Conservation (phyloP, 2,797 vertebrate species). For the Numenius phaeopus region DNA sequence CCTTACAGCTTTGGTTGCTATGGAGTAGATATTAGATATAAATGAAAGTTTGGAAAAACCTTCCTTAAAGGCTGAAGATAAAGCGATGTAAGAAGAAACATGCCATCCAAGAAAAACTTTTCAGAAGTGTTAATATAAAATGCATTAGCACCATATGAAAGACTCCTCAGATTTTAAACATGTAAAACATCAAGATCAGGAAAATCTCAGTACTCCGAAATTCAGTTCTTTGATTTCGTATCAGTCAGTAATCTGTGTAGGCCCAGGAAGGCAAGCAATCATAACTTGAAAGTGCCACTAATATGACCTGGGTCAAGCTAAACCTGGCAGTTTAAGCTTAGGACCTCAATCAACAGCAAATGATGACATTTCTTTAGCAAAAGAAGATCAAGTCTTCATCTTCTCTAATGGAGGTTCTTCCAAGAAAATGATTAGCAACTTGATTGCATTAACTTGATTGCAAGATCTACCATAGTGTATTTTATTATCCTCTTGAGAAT, state of each 20-base stretch:
- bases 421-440: slow-evolving; percentile 1
- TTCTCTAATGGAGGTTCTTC: slow-evolving; percentile 1
- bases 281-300: slow-evolving; percentile 38
- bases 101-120: slow-evolving; percentile 25
- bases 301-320: background rate
- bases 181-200: slow-evolving; percentile 28
- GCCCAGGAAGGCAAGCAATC: slow-evolving; percentile 24
- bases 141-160: slow-evolving; percentile 34
- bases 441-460: slow-evolving; percentile 23
- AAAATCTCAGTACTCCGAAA: slow-evolving; percentile 49
- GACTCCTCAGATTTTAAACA: slow-evolving; percentile 32
- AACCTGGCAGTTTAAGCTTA: slow-evolving; percentile 8
- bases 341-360: background rate
- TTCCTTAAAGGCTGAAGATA: slow-evolving; percentile 31
- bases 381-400: background rate
- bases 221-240: slow-evolving; percentile 51
- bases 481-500: slow-evolving; percentile 39
- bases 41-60: background rate
- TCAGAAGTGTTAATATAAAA: slow-evolving; percentile 54
- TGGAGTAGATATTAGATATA: slow-evolving; percentile 30
- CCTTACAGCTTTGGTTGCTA: slow-evolving; percentile 21
- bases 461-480: background rate
- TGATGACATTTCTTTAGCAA: background rate
- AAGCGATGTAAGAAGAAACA: slow-evolving; percentile 3
- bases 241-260: slow-evolving; percentile 7